Conservation (phyloP, 1,140 invertebrate genomes). For the Lucilia sericata region DNA sequence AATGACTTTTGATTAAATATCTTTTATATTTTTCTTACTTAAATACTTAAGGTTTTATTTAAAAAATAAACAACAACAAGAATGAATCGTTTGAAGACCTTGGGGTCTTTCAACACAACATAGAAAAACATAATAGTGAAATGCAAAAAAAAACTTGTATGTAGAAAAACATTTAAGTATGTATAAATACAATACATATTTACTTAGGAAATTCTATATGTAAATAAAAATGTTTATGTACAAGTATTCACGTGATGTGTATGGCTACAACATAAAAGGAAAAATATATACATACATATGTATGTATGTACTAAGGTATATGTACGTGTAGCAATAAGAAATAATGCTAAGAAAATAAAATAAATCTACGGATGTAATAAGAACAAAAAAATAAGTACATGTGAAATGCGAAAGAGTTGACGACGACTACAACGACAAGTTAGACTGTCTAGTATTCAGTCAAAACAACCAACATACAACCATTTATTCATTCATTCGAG, state of each 20-base stretch:
- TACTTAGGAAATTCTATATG: not conserved
- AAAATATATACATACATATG: not conserved
- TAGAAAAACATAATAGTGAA: not conserved
- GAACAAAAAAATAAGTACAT: not conserved
- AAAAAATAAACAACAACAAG: not conserved
- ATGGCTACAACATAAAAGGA: not conserved
- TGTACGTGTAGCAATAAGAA: not conserved
- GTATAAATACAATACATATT: no score
- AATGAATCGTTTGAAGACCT: constrained; percentile 6
- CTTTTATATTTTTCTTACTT: not conserved
- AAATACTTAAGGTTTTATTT: not conserved
- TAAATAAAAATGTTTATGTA: not conserved
- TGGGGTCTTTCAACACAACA: constrained; percentile 10
- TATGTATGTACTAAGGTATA: not conserved
- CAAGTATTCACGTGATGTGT: not conserved
- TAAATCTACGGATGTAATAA: constrained; percentile 15
- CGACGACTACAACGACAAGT: not conserved
- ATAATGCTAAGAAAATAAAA: not conserved
- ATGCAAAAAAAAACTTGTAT: no score
- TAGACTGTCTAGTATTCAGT: constrained; percentile 11
- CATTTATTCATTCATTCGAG: not conserved
- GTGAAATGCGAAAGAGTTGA: constrained; percentile 6
- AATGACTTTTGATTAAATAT: no score
- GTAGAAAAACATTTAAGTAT: no score
- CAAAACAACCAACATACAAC: not conserved